Evolutionary conservation across 2,113 vertebrate species (phyloP), one percentile per base, ranked within the genome.

Genomic region (Lethenteron camtschaticum): DNA sequence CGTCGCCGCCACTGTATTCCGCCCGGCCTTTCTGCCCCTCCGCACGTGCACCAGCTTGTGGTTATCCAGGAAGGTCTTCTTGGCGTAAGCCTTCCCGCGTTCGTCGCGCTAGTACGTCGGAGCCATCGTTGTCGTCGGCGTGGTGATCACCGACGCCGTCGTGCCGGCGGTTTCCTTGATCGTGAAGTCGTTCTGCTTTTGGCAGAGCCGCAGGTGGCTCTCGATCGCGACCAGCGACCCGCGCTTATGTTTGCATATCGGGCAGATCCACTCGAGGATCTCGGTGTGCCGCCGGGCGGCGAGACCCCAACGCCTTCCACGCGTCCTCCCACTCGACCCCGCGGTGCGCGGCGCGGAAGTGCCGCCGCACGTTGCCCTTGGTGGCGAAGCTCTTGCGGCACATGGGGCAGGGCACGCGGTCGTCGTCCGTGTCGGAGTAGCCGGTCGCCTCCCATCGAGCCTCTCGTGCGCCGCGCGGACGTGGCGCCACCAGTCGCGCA

Each of bases 281-380:
- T 79, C 87, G 68, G 84, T 24, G 24, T 24, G 24, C 24, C 24
- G 24, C 24, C 24, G 24, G 24, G 24, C 24, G 24, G 24, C 24
- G 24, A 24, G 24, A 24, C 24, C 24, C 24, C 24, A 24, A 24
- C 24, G 24, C 3, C 24, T 24, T 24, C 24, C 24, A 24, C 24
- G 24, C 24, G 24, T 24, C 24, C 24, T 24, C 24, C 24, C 24
- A 24, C 24, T 24, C 24, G 75, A 78, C 81, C 81, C 96, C 91
- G 74, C 91, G 82, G 73, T 99, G 94, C 77, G 96, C 94, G 83
- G 96, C 94, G 79, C 96, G 90, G 75, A 90, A 96, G 80, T 99
- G 94, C 63, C 94, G 85, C 12, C 94, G 87, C 58, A 95, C 89
- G 2, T 99, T 99, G 74, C 91, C 90, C 84, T 96, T 96, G 77